phyloP scores from a whole-genome alignment of 1,140 invertebrate genomes.

The Orius laevigatus region DNA sequence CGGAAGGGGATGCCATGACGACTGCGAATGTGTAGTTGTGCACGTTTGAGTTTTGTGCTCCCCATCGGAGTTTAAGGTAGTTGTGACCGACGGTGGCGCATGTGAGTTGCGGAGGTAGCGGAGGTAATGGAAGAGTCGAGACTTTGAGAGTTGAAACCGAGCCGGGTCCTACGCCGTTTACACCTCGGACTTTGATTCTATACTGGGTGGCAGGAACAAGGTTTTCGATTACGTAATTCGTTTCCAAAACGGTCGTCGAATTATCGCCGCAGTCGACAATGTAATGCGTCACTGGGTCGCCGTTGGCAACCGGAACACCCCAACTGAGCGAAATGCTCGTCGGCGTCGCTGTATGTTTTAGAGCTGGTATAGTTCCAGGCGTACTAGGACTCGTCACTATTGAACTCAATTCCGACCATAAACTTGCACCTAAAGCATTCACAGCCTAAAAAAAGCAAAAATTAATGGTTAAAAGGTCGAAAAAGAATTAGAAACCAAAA shows the following conservation, averaged over 20 bases:
- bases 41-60: conserved; percentile 31
- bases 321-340: conserved; percentile 50
- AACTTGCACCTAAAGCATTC: conserved; percentile 57
- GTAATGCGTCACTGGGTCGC: conserved; percentile 53
- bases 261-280: conserved; percentile 54
- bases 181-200: conserved; percentile 58
- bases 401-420: conserved; percentile 40
- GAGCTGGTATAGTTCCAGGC: conserved; percentile 44
- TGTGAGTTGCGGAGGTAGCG: conserved; percentile 53
- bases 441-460: conserved; percentile 34
- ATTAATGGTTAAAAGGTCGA: background rate
- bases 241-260: conserved; percentile 36
- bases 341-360: conserved; percentile 25
- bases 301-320: conserved; percentile 52
- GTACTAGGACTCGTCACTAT: conserved; percentile 52
- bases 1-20: conserved; percentile 8
- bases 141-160: conserved; percentile 54
- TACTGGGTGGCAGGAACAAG: conserved; percentile 37
- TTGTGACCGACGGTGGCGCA: conserved; percentile 55
- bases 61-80: conserved; percentile 73
- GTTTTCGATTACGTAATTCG: conserved; percentile 27
- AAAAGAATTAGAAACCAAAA: no score
- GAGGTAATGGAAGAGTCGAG: conserved; percentile 56
- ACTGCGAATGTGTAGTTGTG: conserved; percentile 43
- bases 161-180: conserved; percentile 67